Conservation (phyloP, 2,888 invertebrate species). For the Hartigia nigra region DNA sequence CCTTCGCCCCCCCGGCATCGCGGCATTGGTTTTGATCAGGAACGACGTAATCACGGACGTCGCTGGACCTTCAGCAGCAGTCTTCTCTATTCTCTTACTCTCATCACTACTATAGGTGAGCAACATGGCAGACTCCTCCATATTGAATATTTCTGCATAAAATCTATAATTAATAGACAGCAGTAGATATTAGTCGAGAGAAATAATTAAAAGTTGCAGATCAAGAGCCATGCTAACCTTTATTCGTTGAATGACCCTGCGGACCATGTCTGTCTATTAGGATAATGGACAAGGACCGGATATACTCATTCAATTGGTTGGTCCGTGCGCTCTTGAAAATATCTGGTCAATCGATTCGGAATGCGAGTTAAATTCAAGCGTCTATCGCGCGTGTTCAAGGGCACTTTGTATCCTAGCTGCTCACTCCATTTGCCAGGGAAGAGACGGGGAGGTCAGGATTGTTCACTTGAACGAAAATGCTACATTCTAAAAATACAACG, state of each 20-base stretch:
- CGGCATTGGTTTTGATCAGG: constrained; percentile 48
- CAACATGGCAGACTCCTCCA: constrained; percentile 28
- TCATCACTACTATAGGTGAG: constrained; percentile 95
- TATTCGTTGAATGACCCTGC: background rate
- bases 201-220: background rate
- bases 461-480: background rate
- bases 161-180: background rate
- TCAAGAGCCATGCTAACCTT: background rate
- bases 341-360: background rate
- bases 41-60: constrained; percentile 67
- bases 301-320: background rate
- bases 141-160: background rate
- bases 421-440: background rate
- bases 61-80: constrained; percentile 93
- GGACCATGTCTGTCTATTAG: background rate
- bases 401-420: background rate
- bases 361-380: background rate
- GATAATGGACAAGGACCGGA: background rate
- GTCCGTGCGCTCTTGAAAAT: background rate
- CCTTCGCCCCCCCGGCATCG: constrained; percentile 31
- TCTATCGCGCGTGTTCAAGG: background rate
- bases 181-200: background rate
- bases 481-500: background rate
- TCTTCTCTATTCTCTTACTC: constrained; percentile 91
- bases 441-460: background rate